Base-by-base conservation (phyloP, 2,113 vertebrate genomes). In the Anseranas semipalmata region DNA sequence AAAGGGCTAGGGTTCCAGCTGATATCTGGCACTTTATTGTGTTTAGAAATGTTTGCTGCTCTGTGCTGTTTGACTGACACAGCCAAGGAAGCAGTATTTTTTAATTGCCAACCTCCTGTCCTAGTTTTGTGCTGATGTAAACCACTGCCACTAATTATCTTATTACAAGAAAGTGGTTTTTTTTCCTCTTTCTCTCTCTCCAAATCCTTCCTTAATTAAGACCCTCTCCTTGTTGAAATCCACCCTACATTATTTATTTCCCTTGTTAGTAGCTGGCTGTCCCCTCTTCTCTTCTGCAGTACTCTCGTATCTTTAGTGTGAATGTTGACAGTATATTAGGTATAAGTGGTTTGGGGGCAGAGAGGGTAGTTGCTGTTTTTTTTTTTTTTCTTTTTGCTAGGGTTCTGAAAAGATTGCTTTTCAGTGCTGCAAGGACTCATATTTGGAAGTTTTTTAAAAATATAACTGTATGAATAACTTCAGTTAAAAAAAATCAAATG, bases 141-240 rank as follows among this genome's bases (percentile, higher is more conserved):
- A 83, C 56, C 67, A 86, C 67, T 79, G 46, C 27, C 25, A 43
- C 63, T 95, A 94, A 95, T 95, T 96, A 92, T 72, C 65, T 87
- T 79, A 82, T 85, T 89, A 81, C 70, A 94, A 68, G 60, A 46
- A 37, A 30, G 35, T 46, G 48, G 79, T 91, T 48, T 32, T 59
- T 7, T 58, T 37, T 30, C 11, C 28, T n/a, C 60, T 80, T 39
- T 67, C 52, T 59, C 81, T 82, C 68, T 87, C 37, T 89, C 60
- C 59, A 96, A 94, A 91, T 89, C 46, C 32, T 25, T 88, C 65
- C 82, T 58, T 94, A 96, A 95, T 96, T 95, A 95, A 86, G 79
- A 84, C 60, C 19, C 45, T 37, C 17, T 75, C 73, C 72, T 86
- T 94, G 68, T 85, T 87, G 90, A 96, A 97, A 95, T 87, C 63